These are phyloP conservation scores for Otocyon megalotis DNA, from an alignment of 2,113 vertebrate species.

Conservation along the genomic window DNA sequence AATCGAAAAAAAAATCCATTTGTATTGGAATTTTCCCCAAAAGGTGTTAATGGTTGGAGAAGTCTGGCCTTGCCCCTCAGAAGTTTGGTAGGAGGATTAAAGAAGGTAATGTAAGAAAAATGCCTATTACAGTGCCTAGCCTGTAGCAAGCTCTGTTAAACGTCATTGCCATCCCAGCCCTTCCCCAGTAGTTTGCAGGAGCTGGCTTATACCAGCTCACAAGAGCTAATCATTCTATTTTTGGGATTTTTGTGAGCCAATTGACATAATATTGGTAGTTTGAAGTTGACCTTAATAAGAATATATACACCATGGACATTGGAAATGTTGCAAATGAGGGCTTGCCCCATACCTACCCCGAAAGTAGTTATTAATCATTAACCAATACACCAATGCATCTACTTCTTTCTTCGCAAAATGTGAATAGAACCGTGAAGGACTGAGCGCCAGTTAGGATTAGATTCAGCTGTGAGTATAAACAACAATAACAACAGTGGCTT, in stretches of 20 bases:
- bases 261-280: not conserved
- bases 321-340: not conserved
- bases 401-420: not conserved
- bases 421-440: not conserved
- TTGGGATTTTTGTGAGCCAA: not conserved
- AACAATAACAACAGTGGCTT: not conserved
- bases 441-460: not conserved
- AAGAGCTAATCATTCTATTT: not conserved
- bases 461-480: not conserved
- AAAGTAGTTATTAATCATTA: not conserved
- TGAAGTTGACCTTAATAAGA: not conserved
- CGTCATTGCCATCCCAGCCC: not conserved
- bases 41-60: not conserved
- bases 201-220: not conserved
- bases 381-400: not conserved
- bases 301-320: not conserved
- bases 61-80: not conserved
- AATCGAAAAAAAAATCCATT: not conserved
- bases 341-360: fast-evolving
- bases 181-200: not conserved
- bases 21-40: not conserved
- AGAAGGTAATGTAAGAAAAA: not conserved
- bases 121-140: not conserved
- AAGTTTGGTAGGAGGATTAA: not conserved
- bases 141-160: not conserved